Percentiles rank a stretch among this genome's conserved stretches.
Evolutionary conservation across 23 tunicate genomes (phyloP).

Genomic region (Oikopleura dioica): DNA sequence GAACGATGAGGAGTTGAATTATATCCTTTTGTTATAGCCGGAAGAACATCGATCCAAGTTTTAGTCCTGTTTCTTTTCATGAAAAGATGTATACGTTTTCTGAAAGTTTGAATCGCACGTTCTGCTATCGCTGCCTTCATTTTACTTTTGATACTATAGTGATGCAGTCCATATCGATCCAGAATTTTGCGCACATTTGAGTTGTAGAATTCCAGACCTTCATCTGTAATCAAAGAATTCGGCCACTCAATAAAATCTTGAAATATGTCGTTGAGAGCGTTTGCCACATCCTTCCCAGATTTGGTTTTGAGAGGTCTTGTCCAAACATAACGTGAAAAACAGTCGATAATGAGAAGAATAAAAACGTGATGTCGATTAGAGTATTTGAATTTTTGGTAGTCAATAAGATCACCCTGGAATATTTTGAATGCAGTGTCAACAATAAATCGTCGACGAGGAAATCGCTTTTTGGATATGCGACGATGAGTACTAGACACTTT

Average conservation of each 20-base stretch:
- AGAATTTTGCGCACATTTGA: not conserved
- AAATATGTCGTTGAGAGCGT: not conserved
- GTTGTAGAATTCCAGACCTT: slow-evolving; percentile 3
- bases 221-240: slow-evolving; percentile 1
- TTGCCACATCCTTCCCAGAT: not conserved
- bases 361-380: not conserved
- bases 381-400: not conserved
- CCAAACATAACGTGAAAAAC: not conserved
- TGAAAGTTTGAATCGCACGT: not conserved
- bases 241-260: not conserved
- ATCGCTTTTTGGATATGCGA: not conserved
- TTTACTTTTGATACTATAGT: not conserved
- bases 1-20: not conserved
- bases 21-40: not conserved
- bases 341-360: not conserved
- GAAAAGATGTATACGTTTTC: not conserved
- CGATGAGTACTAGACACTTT: not conserved
- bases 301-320: not conserved
- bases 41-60: slow-evolving; percentile 6
- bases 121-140: not conserved
- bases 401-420: slow-evolving; percentile 3
- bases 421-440: not conserved
- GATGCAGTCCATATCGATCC: not conserved
- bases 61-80: not conserved
- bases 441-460: slow-evolving; percentile 7